Evolutionary conservation across 1,140 invertebrate genomes (phyloP), one percentile per base, ranked within the genome.

Genomic region (Ips typographus): DNA sequence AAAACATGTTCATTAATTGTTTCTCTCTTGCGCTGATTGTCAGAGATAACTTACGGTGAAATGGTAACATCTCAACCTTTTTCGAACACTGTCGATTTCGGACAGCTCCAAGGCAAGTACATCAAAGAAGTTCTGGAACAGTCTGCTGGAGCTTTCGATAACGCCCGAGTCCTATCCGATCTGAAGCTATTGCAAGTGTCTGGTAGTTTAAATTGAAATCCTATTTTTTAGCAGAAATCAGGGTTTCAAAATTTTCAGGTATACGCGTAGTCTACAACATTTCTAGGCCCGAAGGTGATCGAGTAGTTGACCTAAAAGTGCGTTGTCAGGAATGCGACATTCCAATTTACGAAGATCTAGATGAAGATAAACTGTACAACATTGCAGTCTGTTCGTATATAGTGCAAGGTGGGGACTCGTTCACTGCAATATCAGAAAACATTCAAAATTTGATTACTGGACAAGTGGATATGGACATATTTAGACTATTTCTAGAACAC

Each of bases 311-410:
- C 0, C 77, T 88, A 0, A 72, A 80, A 36, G 81, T 86, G 0
- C 85, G 88, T 22, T 93, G 91, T 74, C 79, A 84, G 3, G 78
- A 84, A 2, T 93, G 91, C 77, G 79, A 83, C 4, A 80, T 89
- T 38, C 91, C 91, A 4, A 77, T 72, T 1, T 92, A 87, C 75
- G 80, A 85, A 70, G 76, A 83, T 0, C 74, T 89, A 7, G 77
- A 84, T 43, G 36, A 73, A 1, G 74, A 83, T 4, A 74, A 82
- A 65, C 81, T 82, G 43, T 93, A 93, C 78, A 82, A 84, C 6
- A 77, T 93, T 1, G 80, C 87, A 2, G 81, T 87, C 40, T 81
- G 84, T 43, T 84, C 83, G 60, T 93, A 89, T 74, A 77, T 93
- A 4, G 82, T 86, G 2, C 81, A 1, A 62, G 90, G 90, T 4